Evolutionary conservation across 2,888 invertebrate genomes (phyloP), one percentile per base, ranked within the genome.

Genomic region (Allygus modestus): DNA sequence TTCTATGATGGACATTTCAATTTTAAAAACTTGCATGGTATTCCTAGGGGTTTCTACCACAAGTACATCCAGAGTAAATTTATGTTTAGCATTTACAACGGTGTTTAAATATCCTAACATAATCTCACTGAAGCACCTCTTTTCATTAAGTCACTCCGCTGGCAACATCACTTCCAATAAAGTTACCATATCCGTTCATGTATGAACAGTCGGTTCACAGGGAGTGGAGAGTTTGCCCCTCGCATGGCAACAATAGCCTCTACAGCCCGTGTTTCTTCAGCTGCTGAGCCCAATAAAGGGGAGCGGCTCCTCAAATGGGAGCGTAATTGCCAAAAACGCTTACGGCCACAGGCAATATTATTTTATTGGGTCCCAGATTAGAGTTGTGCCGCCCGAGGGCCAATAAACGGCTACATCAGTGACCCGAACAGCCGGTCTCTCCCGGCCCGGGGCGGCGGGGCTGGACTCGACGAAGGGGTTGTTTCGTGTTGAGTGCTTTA

Each of bases 311-410:
- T 77, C 46, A 77, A 46, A 77, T 77, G 43, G 75, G 75, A 77
- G 28, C 4, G 75, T 77, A 77, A 77, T 77, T 77, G 75, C 75
- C 75, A 77, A 77, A 77, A 77, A 77, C 75, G 75, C 75, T 46
- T 12, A 15, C 28, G 75, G 75, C 26, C 28, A 28, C 75, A 28
- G 75, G 46, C 46, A 77, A 77, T 77, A 77, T 77, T 77, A 77
- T 77, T 77, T 77, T 77, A 77, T 77, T 77, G 75, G 73, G 46
- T 33, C 71, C 5, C 71, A 71, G 71, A 71, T 71, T 71, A 71
- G 71, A 71, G 41, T 31, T 69, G 69, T 1, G 71, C 41, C 41
- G 37, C 37, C 41, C 17, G 37, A 41, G 41, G 71, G 41, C 71
- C 71, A n/a, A 23, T 71, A 20, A 71, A 71, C 73, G 73, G 73